Evolutionary conservation across 92 coral and sea anemone species (phyloP).

Genomic region (Blastomussa wellsi): DNA sequence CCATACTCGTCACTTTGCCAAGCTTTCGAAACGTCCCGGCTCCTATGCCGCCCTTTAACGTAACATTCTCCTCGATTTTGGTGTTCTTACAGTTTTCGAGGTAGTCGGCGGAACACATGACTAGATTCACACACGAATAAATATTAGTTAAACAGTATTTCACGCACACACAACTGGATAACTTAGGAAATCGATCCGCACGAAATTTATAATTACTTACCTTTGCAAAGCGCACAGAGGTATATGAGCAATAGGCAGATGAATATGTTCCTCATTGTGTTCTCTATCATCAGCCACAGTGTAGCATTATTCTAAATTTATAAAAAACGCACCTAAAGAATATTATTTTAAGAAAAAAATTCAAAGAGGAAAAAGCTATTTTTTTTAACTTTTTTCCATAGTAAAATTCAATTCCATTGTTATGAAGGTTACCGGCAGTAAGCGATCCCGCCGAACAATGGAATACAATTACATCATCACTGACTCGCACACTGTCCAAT

Average conservation of each 20-base stretch:
- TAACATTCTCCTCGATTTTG: slow-evolving; percentile 94
- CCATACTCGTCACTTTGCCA: slow-evolving; percentile 97
- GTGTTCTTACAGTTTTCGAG: slow-evolving; percentile 90
- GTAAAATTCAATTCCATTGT: slow-evolving; percentile 36
- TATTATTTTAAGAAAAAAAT: neutral
- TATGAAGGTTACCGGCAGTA: neutral
- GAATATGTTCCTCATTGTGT: neutral
- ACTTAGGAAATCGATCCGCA: neutral
- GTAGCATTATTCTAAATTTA: slow-evolving; percentile 8
- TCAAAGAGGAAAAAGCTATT: neutral
- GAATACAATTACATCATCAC: slow-evolving; percentile 37
- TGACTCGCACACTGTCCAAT: slow-evolving; percentile 39
- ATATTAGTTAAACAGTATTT: slow-evolving; percentile 11
- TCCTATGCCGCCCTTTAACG: slow-evolving; percentile 95
- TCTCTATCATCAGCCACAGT: slow-evolving; percentile 8
- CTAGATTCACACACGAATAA: slow-evolving; percentile 41
- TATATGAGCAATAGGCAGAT: slow-evolving; percentile 17
- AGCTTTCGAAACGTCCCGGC: slow-evolving; percentile 97
- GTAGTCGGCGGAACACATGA: slow-evolving; percentile 38
- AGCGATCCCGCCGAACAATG: slow-evolving; percentile 39
- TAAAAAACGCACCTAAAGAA: neutral
- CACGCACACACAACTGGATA: slow-evolving; percentile 29
- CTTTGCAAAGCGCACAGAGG: slow-evolving; percentile 31
- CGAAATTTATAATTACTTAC: slow-evolving; percentile 29
- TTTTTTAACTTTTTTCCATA: slow-evolving; percentile 20